These are phyloP conservation scores for Tribolium freemani DNA, from an alignment of 2,888 invertebrate species.

Conservation along the genomic window DNA sequence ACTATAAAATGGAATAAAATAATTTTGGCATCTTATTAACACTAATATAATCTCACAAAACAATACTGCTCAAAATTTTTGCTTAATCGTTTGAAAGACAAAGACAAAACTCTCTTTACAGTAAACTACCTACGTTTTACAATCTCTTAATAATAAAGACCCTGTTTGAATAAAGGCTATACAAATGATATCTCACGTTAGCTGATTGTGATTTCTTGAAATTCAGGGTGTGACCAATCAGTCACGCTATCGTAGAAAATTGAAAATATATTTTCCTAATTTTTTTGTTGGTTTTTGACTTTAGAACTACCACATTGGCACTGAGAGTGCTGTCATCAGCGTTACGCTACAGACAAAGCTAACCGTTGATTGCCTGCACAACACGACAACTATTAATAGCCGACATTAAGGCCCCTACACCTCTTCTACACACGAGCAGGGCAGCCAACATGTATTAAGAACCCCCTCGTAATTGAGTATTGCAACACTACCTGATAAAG, in stretches of 20 bases:
- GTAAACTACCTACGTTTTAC: slow-evolving; percentile 62
- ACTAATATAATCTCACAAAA: slow-evolving; percentile 59
- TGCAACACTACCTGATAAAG: slow-evolving; percentile 52
- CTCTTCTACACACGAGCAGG: slow-evolving; percentile 49
- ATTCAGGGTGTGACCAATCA: slow-evolving; percentile 56
- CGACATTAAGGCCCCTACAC: slow-evolving; percentile 67
- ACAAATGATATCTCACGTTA: slow-evolving; percentile 65
- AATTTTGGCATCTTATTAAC: slow-evolving; percentile 51
- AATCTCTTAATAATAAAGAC: slow-evolving; percentile 67
- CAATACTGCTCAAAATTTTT: slow-evolving; percentile 61
- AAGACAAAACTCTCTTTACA: slow-evolving; percentile 59
- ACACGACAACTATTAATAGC: slow-evolving; percentile 68
- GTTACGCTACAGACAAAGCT: slow-evolving; percentile 61
- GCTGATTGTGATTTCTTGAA: slow-evolving; percentile 61
- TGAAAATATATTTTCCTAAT: slow-evolving; percentile 55
- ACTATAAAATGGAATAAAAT: slow-evolving; percentile 49
- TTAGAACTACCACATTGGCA: slow-evolving; percentile 56
- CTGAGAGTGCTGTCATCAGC: slow-evolving; percentile 53
- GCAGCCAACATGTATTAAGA: slow-evolving; percentile 45
- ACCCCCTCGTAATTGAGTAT: slow-evolving; percentile 56
- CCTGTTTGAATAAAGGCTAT: slow-evolving; percentile 69
- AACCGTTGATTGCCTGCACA: slow-evolving; percentile 68
- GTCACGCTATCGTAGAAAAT: slow-evolving; percentile 56
- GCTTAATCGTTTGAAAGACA: slow-evolving; percentile 58
- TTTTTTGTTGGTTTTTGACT: slow-evolving; percentile 47